Conservation (phyloP, 2,888 invertebrate genomes). For the Beris chalybata region DNA sequence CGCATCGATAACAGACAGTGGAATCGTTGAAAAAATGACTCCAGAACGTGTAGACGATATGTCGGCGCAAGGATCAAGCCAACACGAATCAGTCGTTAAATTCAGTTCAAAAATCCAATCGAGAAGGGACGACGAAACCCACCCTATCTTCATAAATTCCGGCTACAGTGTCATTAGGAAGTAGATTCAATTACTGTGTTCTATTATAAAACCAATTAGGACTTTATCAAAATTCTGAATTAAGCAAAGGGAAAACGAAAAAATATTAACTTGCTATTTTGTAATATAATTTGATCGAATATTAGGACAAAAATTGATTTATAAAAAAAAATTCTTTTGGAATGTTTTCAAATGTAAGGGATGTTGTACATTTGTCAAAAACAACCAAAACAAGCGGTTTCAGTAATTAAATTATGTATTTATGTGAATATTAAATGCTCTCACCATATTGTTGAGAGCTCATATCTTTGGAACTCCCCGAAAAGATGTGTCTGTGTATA, state of each 20-base stretch:
- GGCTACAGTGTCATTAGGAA: slow-evolving; percentile 46
- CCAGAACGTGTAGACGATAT: slow-evolving; percentile 30
- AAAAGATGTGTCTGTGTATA: slow-evolving; percentile 34
- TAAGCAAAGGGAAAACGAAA: background rate
- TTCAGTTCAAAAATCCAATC: slow-evolving; percentile 35
- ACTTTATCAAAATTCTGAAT: slow-evolving; percentile 11
- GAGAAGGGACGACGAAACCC: slow-evolving; percentile 33
- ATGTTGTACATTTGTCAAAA: slow-evolving; percentile 8
- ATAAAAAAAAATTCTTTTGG: background rate
- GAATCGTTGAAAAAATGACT: slow-evolving; percentile 44
- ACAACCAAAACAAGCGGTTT: slow-evolving; percentile 4
- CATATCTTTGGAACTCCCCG: slow-evolving; percentile 26
- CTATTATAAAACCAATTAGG: background rate
- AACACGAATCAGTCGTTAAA: slow-evolving; percentile 33
- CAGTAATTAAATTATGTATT: slow-evolving; percentile 29
- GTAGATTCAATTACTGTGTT: slow-evolving; percentile 18
- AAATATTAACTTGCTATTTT: background rate
- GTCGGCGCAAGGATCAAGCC: slow-evolving; percentile 44
- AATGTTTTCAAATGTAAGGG: slow-evolving; percentile 8
- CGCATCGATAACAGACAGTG: slow-evolving; percentile 60
- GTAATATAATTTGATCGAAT: no score
- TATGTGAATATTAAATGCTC: slow-evolving; percentile 29
- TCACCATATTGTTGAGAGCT: slow-evolving; percentile 39
- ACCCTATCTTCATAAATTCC: slow-evolving; percentile 43
- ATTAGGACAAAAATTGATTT: no score